Conservation (phyloP, 2,888 invertebrate genomes). For the Leistus spinibarbis region DNA sequence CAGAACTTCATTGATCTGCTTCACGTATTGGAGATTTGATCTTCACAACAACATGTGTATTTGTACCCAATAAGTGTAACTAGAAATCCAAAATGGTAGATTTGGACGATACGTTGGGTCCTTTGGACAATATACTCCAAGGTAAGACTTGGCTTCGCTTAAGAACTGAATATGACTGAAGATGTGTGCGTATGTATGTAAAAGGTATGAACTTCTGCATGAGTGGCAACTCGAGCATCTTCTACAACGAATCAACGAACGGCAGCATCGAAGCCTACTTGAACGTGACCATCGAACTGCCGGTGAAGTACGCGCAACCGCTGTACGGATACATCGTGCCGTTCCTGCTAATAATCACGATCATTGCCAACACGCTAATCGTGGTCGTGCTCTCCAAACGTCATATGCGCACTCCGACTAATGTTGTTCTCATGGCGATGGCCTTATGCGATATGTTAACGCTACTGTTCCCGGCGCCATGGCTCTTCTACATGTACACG, state of each 20-base stretch:
- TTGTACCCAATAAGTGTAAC: neutral
- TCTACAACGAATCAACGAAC: neutral
- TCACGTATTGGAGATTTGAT: neutral
- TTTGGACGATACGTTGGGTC: constrained; percentile 20
- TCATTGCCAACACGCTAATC: constrained; percentile 89
- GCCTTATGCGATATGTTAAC: constrained; percentile 95
- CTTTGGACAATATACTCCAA: constrained; percentile 9
- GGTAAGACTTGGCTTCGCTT: no score
- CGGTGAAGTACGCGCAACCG: constrained; percentile 70
- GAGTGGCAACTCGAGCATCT: constrained; percentile 1
- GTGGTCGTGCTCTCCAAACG: constrained; percentile 87
- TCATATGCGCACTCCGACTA: constrained; percentile 92
- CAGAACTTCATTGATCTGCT: neutral
- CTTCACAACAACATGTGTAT: neutral
- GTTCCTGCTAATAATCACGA: constrained; percentile 82
- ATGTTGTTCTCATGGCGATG: constrained; percentile 94
- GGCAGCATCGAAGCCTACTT: constrained; percentile 52
- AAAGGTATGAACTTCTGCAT: neutral
- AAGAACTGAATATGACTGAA: no score
- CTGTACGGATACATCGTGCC: constrained; percentile 83
- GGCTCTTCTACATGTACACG: constrained; percentile 91
- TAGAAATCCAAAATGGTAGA: constrained; percentile 10
- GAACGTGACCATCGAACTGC: constrained; percentile 71
- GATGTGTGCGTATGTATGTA: no score
- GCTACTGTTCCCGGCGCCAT: constrained; percentile 86